Evolutionary conservation across 2,888 invertebrate species (phyloP).

Genomic region (Lasioglossum malachurum): DNA sequence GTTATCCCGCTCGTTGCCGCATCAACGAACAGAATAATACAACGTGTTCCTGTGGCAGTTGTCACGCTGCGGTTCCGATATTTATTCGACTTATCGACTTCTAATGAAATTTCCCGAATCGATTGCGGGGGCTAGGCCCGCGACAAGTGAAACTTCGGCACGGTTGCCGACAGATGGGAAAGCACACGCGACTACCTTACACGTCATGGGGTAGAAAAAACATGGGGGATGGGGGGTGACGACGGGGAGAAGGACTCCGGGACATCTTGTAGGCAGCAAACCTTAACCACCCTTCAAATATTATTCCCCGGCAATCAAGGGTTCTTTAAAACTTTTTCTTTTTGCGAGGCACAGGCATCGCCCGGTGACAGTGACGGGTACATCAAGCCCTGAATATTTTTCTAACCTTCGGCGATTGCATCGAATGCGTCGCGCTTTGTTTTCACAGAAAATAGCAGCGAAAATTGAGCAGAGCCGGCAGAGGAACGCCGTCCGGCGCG

Average conservation of each 20-base stretch:
- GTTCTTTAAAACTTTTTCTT: slow-evolving; percentile 60
- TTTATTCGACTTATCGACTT: slow-evolving; percentile 58
- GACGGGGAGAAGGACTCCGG: slow-evolving; percentile 35
- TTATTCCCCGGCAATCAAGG: slow-evolving; percentile 67
- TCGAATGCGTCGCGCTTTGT: slow-evolving; percentile 61
- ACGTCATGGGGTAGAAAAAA: slow-evolving; percentile 60
- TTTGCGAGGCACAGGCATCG: background rate
- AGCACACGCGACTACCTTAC: slow-evolving; percentile 50
- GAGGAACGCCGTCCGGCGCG: slow-evolving; percentile 48
- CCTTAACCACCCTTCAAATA: slow-evolving; percentile 67
- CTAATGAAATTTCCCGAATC: slow-evolving; percentile 63
- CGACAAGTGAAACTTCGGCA: slow-evolving; percentile 46
- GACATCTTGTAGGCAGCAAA: slow-evolving; percentile 56
- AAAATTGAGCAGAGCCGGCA: slow-evolving; percentile 64
- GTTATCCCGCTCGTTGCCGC: background rate
- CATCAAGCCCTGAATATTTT: slow-evolving; percentile 66
- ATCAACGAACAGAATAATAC: background rate
- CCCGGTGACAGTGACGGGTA: slow-evolving; percentile 48
- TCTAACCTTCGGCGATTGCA: slow-evolving; percentile 65
- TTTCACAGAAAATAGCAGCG: slow-evolving; percentile 71
- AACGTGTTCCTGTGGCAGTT: slow-evolving; percentile 10
- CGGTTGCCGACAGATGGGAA: slow-evolving; percentile 55
- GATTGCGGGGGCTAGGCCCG: slow-evolving; percentile 15
- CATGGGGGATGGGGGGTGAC: slow-evolving; percentile 43
- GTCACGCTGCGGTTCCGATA: slow-evolving; percentile 34